Base-by-base conservation (phyloP, 2,888 invertebrate species). In the Mystacides longicornis region DNA sequence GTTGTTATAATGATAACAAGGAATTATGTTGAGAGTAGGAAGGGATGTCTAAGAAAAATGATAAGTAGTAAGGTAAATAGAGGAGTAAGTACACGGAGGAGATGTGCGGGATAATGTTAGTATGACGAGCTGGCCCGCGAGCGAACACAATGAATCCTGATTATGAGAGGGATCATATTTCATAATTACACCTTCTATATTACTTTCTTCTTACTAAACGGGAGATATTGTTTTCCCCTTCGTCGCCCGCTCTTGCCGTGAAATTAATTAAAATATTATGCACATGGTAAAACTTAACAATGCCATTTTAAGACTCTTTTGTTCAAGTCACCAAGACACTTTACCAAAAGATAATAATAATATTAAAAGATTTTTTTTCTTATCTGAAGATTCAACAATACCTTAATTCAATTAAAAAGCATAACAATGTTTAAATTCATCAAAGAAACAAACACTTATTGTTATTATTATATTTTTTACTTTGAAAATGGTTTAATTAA, bases 401-500 rank as follows among this genome's bases (percentile, higher is more conserved):
- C n/a, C n/a, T n/a, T n/a, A n/a, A n/a, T n/a, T n/a, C n/a, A n/a
- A n/a, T n/a, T n/a, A n/a, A n/a, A n/a, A n/a, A n/a, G n/a, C n/a
- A n/a, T n/a, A n/a, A n/a, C n/a, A n/a, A n/a, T n/a, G n/a, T n/a
- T n/a, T n/a, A n/a, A n/a, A n/a, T n/a, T 27, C 11, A 11, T 27
- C 27, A 27, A 27, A 27, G 27, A 27, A 27, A 27, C 27, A 27
- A 27, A 27, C 27, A 27, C 27, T 5, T 27, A n/a, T n/a, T n/a
- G n/a, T n/a, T n/a, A n/a, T n/a, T n/a, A n/a, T 27, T 27, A 7
- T 37, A 37, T 7, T 37, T 37, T 37, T 37, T 37, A 14, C 37
- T 37, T 37, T 37, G 37, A 37, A 37, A 37, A 37, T 37, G 37
- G 37, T 37, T 37, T 37, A 3, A 37, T 37, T 37, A 37, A 37